Conservation (phyloP, 2,113 vertebrate genomes). For the Oenanthe oenanthe region DNA sequence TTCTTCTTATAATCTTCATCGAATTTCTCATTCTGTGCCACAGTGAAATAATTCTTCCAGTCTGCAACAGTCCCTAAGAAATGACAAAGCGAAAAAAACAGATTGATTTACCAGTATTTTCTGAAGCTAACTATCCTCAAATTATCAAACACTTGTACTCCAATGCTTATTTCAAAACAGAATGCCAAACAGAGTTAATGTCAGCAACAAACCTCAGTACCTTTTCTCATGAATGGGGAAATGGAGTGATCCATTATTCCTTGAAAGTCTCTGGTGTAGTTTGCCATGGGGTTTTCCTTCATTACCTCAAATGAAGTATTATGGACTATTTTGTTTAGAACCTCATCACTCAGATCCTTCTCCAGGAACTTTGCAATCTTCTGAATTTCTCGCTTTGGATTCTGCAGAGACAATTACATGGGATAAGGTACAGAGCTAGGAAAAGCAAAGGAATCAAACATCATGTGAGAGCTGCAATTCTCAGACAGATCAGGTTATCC, state of each 20-base stretch:
- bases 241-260: constrained; percentile 44
- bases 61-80: constrained; percentile 84
- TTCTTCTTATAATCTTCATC: constrained; percentile 72
- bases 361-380: constrained; percentile 67
- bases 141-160: background rate
- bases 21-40: constrained; percentile 83
- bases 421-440: background rate
- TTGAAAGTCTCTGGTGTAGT: constrained; percentile 47
- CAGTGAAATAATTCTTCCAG: constrained; percentile 89
- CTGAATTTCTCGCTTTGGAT: constrained; percentile 67
- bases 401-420: constrained; percentile 16
- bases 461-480: background rate
- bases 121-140: background rate
- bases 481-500: background rate
- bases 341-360: constrained; percentile 37
- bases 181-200: background rate
- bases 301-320: constrained; percentile 70
- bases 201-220: constrained; percentile 1
- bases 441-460: background rate
- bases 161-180: background rate
- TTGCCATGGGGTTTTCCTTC: constrained; percentile 73
- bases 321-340: constrained; percentile 53
- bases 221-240: constrained; percentile 77
- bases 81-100: background rate
- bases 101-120: background rate